Percentiles rank a stretch among this genome's conserved stretches.
phyloP scores from a whole-genome alignment of 92 coral and sea anemone species.

The Porites rus region DNA sequence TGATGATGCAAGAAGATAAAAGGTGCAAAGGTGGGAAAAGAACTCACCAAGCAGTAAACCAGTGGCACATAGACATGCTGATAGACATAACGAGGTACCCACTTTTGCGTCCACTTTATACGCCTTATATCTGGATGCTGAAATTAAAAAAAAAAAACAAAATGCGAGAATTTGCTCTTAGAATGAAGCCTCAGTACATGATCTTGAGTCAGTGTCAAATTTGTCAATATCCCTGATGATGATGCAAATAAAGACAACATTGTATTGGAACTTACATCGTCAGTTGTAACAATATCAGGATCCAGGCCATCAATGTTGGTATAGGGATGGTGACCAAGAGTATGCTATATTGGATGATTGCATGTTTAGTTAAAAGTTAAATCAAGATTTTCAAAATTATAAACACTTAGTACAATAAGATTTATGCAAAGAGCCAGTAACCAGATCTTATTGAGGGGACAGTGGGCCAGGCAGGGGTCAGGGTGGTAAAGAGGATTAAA shows the following conservation, averaged over 20 bases:
- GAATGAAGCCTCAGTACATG: too few species aligned
- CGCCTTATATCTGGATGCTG: constrained; percentile 82
- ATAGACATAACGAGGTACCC: constrained; percentile 73
- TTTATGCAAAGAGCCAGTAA: too few species aligned
- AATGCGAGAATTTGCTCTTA: not conserved
- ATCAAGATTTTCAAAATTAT: too few species aligned
- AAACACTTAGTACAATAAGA: not conserved
- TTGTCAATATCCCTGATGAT: too few species aligned
- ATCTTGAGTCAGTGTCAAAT: too few species aligned
- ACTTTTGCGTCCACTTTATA: constrained; percentile 81
- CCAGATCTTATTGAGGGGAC: too few species aligned
- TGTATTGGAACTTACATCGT: constrained; percentile 51
- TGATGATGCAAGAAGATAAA: not conserved
- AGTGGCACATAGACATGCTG: constrained; percentile 86
- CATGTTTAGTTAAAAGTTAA: not conserved
- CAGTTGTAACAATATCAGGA: constrained; percentile 84
- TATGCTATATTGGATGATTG: constrained; percentile 54
- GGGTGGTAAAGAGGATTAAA: too few species aligned
- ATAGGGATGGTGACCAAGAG: constrained; percentile 87
- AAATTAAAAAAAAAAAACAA: not conserved
- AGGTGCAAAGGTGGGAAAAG: not conserved
- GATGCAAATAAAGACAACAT: not conserved
- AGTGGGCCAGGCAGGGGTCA: not conserved
- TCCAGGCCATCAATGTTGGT: constrained; percentile 89
- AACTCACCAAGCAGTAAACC: constrained; percentile 82